Percentiles rank a stretch among this genome's conserved stretches.
These are phyloP conservation scores for Agapetus fuscipes DNA, from an alignment of 2,888 invertebrate genomes.

Conservation along the genomic window DNA sequence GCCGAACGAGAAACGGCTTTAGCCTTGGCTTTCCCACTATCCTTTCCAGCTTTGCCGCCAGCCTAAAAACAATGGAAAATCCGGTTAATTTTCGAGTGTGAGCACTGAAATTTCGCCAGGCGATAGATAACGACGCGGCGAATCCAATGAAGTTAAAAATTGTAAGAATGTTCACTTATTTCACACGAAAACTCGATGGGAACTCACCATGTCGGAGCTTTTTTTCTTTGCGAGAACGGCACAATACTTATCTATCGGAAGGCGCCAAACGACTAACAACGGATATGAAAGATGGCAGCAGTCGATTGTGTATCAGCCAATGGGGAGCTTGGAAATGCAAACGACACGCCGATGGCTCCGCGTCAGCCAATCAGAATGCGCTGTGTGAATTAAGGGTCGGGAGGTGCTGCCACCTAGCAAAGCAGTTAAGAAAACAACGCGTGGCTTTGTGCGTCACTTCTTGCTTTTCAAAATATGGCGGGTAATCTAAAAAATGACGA, in stretches of 20 bases:
- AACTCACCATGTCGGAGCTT: constrained; percentile 50
- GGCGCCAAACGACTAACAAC: constrained; percentile 40
- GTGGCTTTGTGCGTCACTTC: constrained; percentile 15
- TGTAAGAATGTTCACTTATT: constrained; percentile 26
- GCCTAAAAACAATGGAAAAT: constrained; percentile 64
- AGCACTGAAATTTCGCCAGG: constrained; percentile 49
- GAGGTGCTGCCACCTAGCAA: not conserved
- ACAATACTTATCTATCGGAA: constrained; percentile 41
- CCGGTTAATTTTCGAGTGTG: constrained; percentile 48
- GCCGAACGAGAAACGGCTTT: constrained; percentile 99
- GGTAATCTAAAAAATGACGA: too few species aligned
- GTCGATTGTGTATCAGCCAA: constrained; percentile 6
- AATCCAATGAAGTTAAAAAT: constrained; percentile 33
- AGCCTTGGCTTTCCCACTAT: constrained; percentile 98
- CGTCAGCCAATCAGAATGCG: too few species aligned
- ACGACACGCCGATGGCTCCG: not conserved
- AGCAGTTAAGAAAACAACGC: not conserved
- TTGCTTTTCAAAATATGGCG: not conserved
- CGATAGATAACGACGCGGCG: constrained; percentile 32
- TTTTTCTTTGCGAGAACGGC: constrained; percentile 39
- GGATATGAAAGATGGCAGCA: constrained; percentile 39
- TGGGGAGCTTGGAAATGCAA: constrained; percentile 2
- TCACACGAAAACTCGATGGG: constrained; percentile 41
- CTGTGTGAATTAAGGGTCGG: too few species aligned
- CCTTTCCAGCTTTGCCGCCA: constrained; percentile 99